Base-by-base conservation (phyloP, 2,797 vertebrate species). In the Chelon labrosus region DNA sequence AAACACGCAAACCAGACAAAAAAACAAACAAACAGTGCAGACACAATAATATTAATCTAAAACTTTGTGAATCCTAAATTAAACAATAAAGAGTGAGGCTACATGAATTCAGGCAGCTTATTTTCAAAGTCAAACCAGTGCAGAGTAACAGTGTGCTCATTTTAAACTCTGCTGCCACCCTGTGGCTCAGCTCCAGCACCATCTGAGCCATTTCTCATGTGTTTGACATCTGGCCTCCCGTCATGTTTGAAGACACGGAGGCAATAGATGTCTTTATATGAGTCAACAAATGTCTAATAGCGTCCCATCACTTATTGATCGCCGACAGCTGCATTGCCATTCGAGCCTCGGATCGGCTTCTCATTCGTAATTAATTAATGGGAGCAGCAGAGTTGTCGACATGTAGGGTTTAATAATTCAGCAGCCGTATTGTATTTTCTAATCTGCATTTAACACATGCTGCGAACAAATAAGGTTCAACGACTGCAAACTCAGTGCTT, bases 351-450 rank as follows among this genome's bases (percentile, higher is more conserved):
- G 53, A 79, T 82, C 75, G 66, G 57, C 17, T 11, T 63, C 59
- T 85, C 77, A 85, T 91, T 81, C 78, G 77, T 77, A 74, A 89
- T 90, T 77, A 74, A 89, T 90, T 88, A 83, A 90, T 84, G 85
- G 84, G 70, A 65, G 70, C 38, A 7, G 72, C 42, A 42, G 61
- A 7, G 17, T 16, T 63, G 82, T 77, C 9, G 25, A 76, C 81
- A 79, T 66, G 73, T 73, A 11, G 46, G 3, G 8, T 86, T 91
- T 70, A 92, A 91, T 91, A 88, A 89, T 89, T 88, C 17, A 91
- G 52, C 41, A 64, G 69, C 13, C 19, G 65, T 71, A 77, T 85
- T 85, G 83, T 82, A 69, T 90, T 86, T 67, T 85, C 3, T 65
- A 70, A 77, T 51, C 20, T 70, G 49, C 67, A 73, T 83, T 87